Evolutionary conservation across 2,113 vertebrate genomes (phyloP).

Genomic region (Gymnogyps californianus): DNA sequence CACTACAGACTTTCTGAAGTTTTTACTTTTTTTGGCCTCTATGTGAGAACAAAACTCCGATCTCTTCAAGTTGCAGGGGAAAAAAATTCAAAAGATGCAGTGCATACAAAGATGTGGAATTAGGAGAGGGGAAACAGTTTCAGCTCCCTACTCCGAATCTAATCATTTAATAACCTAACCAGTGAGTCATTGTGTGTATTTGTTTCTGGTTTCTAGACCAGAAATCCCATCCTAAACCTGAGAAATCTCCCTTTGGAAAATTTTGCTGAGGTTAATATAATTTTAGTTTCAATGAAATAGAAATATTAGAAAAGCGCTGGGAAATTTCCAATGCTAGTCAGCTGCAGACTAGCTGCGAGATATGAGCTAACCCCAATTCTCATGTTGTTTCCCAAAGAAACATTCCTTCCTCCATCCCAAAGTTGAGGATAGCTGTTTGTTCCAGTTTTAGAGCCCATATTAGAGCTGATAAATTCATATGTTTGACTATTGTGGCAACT

Average conservation of each 20-base stretch:
- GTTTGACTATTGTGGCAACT: neutral
- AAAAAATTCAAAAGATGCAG: neutral
- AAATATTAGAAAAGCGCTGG: neutral
- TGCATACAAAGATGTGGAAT: neutral
- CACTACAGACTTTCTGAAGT: neutral
- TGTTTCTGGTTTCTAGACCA: neutral
- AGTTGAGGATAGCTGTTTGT: neutral
- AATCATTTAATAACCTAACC: neutral
- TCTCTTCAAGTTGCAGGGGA: neutral
- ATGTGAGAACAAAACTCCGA: neutral
- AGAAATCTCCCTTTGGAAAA: neutral
- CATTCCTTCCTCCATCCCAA: neutral
- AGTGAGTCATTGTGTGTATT: neutral
- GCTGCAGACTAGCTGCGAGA: neutral
- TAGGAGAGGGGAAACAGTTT: neutral
- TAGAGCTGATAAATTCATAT: neutral
- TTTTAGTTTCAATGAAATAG: neutral
- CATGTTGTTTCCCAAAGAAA: neutral
- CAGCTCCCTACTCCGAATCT: neutral
- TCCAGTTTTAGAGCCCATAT: neutral
- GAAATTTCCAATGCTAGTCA: neutral
- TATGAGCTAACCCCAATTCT: neutral
- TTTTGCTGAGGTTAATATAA: neutral
- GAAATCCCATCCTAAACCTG: neutral
- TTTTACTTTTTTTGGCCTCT: neutral